Evolutionary conservation across 1,140 invertebrate species (phyloP).

Genomic region (Anoplolepis gracilipes): DNA sequence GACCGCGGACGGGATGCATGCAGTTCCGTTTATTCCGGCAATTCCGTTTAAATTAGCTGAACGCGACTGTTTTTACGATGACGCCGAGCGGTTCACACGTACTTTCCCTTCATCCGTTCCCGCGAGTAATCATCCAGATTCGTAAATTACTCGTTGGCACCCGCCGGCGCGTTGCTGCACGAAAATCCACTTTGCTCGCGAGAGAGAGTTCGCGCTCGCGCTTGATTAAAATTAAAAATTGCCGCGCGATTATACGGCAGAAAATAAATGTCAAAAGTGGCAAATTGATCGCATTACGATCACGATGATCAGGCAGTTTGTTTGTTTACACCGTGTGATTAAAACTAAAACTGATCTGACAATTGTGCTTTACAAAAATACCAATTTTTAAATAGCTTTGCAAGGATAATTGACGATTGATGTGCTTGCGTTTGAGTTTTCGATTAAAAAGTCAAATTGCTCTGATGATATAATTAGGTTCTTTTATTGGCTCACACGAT

Average conservation of each 20-base stretch:
- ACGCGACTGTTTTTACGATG: conserved; percentile 81
- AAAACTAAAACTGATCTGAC: conserved; percentile 14
- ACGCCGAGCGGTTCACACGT: conserved; percentile 83
- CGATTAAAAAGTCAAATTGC: conserved; percentile 11
- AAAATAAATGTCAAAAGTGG: conserved; percentile 41
- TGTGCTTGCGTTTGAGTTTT: conserved; percentile 4
- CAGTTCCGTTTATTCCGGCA: conserved; percentile 84
- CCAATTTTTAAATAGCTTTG: conserved; percentile 19
- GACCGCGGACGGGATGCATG: conserved; percentile 77
- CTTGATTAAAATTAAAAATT: conserved; percentile 63
- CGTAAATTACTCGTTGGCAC: conserved; percentile 70
- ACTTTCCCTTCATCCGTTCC: conserved; percentile 69
- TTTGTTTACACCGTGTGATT: conserved; percentile 1
- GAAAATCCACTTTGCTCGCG: conserved; percentile 67
- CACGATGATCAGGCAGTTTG: not conserved
- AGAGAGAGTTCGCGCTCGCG: conserved; percentile 10
- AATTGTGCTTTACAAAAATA: not conserved
- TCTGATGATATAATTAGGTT: conserved; percentile 10
- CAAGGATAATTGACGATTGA: conserved; percentile 23
- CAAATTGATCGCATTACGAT: not conserved
- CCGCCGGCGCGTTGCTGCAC: conserved; percentile 42
- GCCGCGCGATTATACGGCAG: conserved; percentile 26
- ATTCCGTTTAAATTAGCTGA: conserved; percentile 84
- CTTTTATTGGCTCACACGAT: not conserved
- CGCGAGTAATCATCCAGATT: conserved; percentile 77